Evolutionary conservation across 92 coral and sea anemone species (phyloP), one percentile per base, ranked within the genome.

Genomic region (Zoanthus sansibaricus): DNA sequence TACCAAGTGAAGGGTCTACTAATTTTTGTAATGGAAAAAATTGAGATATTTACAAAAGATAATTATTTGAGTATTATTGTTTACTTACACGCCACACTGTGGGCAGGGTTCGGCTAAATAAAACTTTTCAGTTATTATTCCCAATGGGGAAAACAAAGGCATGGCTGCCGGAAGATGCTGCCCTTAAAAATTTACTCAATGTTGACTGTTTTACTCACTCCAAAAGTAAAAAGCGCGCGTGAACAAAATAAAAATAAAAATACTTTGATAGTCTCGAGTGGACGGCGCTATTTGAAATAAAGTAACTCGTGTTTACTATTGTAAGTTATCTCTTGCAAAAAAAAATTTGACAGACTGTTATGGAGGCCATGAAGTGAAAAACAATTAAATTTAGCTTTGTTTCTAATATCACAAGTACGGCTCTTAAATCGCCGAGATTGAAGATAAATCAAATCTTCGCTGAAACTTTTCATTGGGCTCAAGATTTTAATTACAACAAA

Each of bases 361-460:
- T 20, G 75, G 33, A 70, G 5, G 85, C 73, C 30, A 37, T 80
- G 75, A 80, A 80, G 85, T 80, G 62, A 80, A 67, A 80, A 66
- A 80, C 85, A 80, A 80, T 80, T 66, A 80, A 80, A 80, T 80
- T 59, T 64, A n/a, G 85, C 85, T 80, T 80, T 80, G 75, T 80
- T 66, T 66, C 85, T 64, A 18, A 66, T 67, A 46, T 66, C 59
- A 31, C 85, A 80, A 80, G 85, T 80, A 66, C 25, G 73, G 45
- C 33, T 44, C 85, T 80, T 68, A 33, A 52, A 68, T 70, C 75
- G 47, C 52, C 42, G 16, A 66, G 85, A 80, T 80, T 4, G 61
- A n/a, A 13, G 75, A 80, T 80, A 67, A 80, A 42, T 62, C 85
- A 21, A 79, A 80, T 54, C 85, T 59, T 21, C 61, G 21, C 15